Evolutionary conservation across 2,888 invertebrate genomes (phyloP), one percentile per base, ranked within the genome.

Genomic region (Euzophera pinguis): DNA sequence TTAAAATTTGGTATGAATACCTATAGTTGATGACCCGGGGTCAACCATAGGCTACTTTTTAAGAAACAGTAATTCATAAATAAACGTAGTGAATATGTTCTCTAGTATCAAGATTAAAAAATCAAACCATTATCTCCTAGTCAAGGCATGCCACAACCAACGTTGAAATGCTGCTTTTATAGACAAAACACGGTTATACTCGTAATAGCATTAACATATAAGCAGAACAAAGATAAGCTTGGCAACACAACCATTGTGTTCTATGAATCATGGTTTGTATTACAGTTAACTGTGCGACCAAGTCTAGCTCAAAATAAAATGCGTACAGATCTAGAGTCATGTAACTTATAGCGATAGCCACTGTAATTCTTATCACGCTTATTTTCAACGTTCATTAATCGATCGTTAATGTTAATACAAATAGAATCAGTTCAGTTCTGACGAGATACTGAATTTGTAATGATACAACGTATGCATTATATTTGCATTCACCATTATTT

Each of bases 231-330:
- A 39, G 39, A 39, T 39, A 39, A 39, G 39, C 39, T 39, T 39
- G 16, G 39, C 39, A 39, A 39, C 39, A 39, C 39, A 16, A 16
- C 16, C 39, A 39, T 39, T 39, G 39, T 39, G 39, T 12, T 16
- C 16, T 39, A 65, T 65, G 64, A 63, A 59, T 60, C 62, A 64
- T 61, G 62, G 59, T 67, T 68, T 64, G 66, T 67, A 67, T 63
- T 66, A 65, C 66, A 68, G 67, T 67, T 60, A 56, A 55, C 34
- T 39, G 59, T 47, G 37, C 43, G 39, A 42, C 22, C 49, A 43
- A 54, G 50, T 41, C 38, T 8, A n/a, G 13, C 14, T 6, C 39
- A 39, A 39, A 32, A 39, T 39, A 16, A 14, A 9, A 10, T 9
- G 16, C 6, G 39, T 7, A 10, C 16, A 12, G 39, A 39, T 16